phyloP scores from a whole-genome alignment of 2,888 invertebrate species.

The Zaprionus bogoriensis region DNA sequence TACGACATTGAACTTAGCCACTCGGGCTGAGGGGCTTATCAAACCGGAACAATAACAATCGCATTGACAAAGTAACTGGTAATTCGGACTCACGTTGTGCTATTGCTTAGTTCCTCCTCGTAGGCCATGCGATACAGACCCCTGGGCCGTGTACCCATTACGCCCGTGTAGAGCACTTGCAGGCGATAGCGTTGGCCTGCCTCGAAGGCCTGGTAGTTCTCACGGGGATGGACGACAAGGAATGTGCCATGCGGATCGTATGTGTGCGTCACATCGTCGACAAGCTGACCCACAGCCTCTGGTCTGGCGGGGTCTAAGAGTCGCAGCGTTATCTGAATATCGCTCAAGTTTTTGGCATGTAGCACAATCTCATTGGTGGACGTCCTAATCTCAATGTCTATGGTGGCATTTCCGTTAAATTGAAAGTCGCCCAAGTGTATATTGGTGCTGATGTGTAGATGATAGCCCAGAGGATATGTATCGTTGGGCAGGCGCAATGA shows the following conservation, averaged over 20 bases:
- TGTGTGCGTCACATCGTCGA: conserved; percentile 67
- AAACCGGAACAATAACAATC: conserved; percentile 21
- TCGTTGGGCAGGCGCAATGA: conserved; percentile 84
- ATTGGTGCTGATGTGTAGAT: conserved; percentile 77
- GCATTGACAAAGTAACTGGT: neutral
- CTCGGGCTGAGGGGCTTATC: conserved; percentile 7
- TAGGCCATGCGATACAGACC: conserved; percentile 87
- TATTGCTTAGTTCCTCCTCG: conserved; percentile 66
- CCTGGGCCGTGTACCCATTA: conserved; percentile 85
- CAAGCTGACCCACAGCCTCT: conserved; percentile 33
- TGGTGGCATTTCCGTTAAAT: conserved; percentile 78
- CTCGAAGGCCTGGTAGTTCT: conserved; percentile 74
- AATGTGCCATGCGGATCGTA: conserved; percentile 60
- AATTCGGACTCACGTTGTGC: conserved; percentile 79
- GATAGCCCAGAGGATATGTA: conserved; percentile 84
- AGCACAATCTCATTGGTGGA: conserved; percentile 79
- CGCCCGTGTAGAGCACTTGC: conserved; percentile 85
- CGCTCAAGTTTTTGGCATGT: conserved; percentile 74
- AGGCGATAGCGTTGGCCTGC: conserved; percentile 73
- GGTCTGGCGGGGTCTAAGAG: conserved; percentile 47
- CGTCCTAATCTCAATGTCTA: conserved; percentile 70
- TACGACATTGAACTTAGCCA: conserved; percentile 15
- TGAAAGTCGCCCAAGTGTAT: conserved; percentile 69
- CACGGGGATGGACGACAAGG: conserved; percentile 71
- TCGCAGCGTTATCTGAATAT: conserved; percentile 65